Conservation (phyloP, 2,888 invertebrate genomes). For the Ischnura elegans region DNA sequence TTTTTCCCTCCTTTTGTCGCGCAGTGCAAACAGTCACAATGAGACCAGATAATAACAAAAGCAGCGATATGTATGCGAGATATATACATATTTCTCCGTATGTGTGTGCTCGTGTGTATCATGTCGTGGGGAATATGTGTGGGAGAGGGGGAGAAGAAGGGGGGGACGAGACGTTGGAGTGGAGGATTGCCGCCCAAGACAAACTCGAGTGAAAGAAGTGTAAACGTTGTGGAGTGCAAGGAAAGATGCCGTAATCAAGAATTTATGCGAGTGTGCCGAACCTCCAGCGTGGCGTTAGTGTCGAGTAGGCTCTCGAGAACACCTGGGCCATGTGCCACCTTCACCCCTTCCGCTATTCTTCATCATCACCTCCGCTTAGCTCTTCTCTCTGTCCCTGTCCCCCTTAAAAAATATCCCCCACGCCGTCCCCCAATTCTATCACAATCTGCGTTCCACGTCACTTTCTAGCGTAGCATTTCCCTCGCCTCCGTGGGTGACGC, state of each 20-base stretch:
- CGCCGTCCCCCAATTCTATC: slow-evolving; percentile 6
- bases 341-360: background rate
- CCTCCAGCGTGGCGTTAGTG: slow-evolving; percentile 52
- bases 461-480: background rate
- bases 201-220: slow-evolving; percentile 41
- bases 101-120: background rate
- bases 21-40: slow-evolving; percentile 41
- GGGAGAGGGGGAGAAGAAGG: background rate
- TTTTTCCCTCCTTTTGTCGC: slow-evolving; percentile 30
- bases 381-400: background rate
- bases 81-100: background rate
- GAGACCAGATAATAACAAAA: slow-evolving; percentile 56
- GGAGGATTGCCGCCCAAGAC: slow-evolving; percentile 32
- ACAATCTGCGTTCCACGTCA: background rate
- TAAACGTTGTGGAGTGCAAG: slow-evolving; percentile 48
- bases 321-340: slow-evolving; percentile 37
- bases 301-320: slow-evolving; percentile 44
- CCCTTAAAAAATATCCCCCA: background rate
- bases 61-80: slow-evolving; percentile 35
- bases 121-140: background rate
- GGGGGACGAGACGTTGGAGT: background rate
- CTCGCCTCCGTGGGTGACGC: background rate
- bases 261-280: slow-evolving; percentile 52
- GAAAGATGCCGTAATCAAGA: slow-evolving; percentile 54
- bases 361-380: background rate